Base-by-base conservation (phyloP, 2,888 invertebrate species). In the Xylota segnis region DNA sequence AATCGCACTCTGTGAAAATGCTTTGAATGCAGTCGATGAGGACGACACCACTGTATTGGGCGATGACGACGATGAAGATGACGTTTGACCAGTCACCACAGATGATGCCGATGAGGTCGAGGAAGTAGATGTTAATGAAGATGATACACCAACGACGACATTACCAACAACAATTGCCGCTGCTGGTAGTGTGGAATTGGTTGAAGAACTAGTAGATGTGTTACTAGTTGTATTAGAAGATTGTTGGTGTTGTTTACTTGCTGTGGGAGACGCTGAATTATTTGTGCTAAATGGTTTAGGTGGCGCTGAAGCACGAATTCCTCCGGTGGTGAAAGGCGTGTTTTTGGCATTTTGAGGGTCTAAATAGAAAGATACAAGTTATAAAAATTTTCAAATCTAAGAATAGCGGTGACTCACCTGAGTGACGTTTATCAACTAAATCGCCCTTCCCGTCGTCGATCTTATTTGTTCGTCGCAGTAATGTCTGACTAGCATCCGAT, bases 281-380 rank as follows among this genome's bases (percentile, higher is more conserved):
- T 78, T 83, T 82, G 83, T 52, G 43, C 75, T 83, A 78, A 87
- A 54, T 58, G 78, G 34, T 59, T 87, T 58, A 18, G 90, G 87
- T 71, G 90, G 90, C 10, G 90, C 89, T 18, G 89, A 89, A 72
- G 87, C 87, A 86, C 90, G 89, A 43, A 71, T 54, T 75, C 63
- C 76, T 27, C 54, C 68, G n/a, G 54, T 45, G 47, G 27, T 72
- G 43, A 27, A 12, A n/a, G 40, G 32, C 7, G 63, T 61, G 14
- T 70, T 87, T 89, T 89, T 90, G 89, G 88, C 89, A 89, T 88
- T 88, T 78, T 43, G 63, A 78, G 88, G 88, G 84, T 90, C 91
- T 90, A 59, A 2, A 66, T 32, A n/a, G n/a, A 27, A 59, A 52
- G 14, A 40, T 23, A 56, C n/a, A 63, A 23, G 37, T 14, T 52